These are phyloP conservation scores for Radopholus similis DNA, from an alignment of 1,140 invertebrate species.

Conservation along the genomic window DNA sequence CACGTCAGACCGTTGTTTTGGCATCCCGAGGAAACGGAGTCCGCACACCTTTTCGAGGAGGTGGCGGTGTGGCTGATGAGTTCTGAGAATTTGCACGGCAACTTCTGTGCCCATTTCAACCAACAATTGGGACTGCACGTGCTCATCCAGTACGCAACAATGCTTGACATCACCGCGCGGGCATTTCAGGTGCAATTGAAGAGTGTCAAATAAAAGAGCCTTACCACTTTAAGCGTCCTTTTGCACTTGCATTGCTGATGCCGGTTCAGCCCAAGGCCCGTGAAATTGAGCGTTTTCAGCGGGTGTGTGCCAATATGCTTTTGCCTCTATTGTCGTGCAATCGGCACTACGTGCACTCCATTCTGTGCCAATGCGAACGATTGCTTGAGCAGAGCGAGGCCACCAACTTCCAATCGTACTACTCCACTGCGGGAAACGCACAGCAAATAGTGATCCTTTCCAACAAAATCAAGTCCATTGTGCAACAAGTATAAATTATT, in stretches of 20 bases:
- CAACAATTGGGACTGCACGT: slow-evolving; percentile 44
- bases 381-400: slow-evolving; percentile 27
- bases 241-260: slow-evolving; percentile 42
- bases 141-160: slow-evolving; percentile 42
- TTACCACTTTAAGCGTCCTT: slow-evolving; percentile 46
- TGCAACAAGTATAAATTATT: slow-evolving; percentile 30
- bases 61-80: slow-evolving; percentile 48
- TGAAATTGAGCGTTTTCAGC: slow-evolving; percentile 24
- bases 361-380: slow-evolving; percentile 25
- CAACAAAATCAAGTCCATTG: slow-evolving; percentile 35
- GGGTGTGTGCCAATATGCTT: slow-evolving; percentile 22
- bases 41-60: slow-evolving; percentile 38
- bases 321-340: slow-evolving; percentile 47
- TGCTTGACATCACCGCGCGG: slow-evolving; percentile 46
- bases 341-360: slow-evolving; percentile 33
- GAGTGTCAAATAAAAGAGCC: neutral
- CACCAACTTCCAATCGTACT: slow-evolving; percentile 35
- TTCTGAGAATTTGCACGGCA: slow-evolving; percentile 51
- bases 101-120: slow-evolving; percentile 38
- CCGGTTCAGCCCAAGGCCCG: slow-evolving; percentile 31
- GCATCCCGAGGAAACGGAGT: slow-evolving; percentile 29
- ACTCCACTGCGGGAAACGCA: slow-evolving; percentile 19
- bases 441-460: slow-evolving; percentile 15
- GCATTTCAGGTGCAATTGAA: slow-evolving; percentile 46
- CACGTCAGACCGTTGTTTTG: slow-evolving; percentile 28